Evolutionary conservation across 2,113 vertebrate genomes (phyloP).

Genomic region (Pardalotus punctatus): DNA sequence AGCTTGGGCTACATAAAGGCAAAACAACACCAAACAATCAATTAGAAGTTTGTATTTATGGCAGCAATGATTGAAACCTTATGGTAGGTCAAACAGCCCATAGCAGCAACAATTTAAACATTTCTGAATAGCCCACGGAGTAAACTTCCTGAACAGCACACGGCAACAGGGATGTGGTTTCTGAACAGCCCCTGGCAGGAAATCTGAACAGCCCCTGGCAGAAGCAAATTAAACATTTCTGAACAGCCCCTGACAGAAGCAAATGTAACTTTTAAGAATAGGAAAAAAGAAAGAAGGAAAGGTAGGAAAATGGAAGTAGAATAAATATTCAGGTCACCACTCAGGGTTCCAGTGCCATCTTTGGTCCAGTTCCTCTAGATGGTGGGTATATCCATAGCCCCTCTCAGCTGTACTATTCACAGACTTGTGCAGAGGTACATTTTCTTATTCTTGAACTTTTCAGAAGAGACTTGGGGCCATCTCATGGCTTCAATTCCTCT

Average conservation of each 20-base stretch:
- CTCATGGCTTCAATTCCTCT: not conserved
- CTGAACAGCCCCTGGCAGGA: too few species aligned
- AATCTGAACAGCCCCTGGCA: too few species aligned
- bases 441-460: not conserved
- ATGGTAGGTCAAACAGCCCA: too few species aligned
- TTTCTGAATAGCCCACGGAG: accelerated
- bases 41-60: not conserved
- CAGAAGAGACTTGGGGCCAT: not conserved
- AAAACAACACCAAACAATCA: not conserved
- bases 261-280: not conserved
- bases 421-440: not conserved
- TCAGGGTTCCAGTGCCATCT: not conserved
- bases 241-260: not conserved
- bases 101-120: not conserved
- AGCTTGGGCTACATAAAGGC: not conserved
- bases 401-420: not conserved
- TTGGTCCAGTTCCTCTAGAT: not conserved
- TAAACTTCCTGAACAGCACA: too few species aligned
- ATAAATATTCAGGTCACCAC: not conserved
- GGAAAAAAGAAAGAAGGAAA: not conserved
- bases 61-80: not conserved
- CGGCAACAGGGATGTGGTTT: too few species aligned
- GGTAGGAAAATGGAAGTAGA: not conserved
- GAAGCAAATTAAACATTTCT: not conserved
- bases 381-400: not conserved